phyloP scores from a whole-genome alignment of 2,113 vertebrate species.

The Archocentrus centrarchus region DNA sequence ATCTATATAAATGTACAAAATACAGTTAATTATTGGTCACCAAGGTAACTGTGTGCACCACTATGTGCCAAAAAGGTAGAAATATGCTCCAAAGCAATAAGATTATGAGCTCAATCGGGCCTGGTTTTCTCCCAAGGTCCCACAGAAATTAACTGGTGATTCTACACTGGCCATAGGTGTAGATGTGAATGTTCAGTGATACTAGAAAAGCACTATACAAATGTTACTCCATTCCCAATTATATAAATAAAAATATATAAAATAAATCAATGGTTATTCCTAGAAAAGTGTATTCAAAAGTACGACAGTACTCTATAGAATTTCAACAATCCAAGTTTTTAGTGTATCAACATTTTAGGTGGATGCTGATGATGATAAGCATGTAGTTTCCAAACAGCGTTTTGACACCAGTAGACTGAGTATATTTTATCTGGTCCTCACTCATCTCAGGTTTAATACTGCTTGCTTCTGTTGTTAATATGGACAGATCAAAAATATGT shows the following conservation, averaged over 20 bases:
- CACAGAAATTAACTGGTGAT: neutral
- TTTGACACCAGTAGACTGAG: neutral
- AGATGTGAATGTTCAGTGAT: neutral
- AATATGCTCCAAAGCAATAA: too few species aligned
- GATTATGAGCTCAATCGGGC: too few species aligned
- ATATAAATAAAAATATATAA: too few species aligned
- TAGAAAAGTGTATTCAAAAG: too few species aligned
- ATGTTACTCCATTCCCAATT: neutral
- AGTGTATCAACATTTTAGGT: neutral
- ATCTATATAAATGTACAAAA: neutral
- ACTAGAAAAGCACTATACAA: neutral
- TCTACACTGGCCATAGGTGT: neutral
- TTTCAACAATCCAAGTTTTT: neutral
- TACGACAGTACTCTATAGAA: neutral
- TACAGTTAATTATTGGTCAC: neutral
- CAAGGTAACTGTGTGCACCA: neutral
- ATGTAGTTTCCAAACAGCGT: neutral
- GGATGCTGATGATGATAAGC: neutral
- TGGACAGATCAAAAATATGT: neutral
- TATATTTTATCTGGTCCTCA: neutral
- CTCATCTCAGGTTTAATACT: neutral
- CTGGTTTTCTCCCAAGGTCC: too few species aligned
- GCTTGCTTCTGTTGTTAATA: neutral
- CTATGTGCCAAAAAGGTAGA: neutral
- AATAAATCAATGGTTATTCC: too few species aligned